phyloP scores from a whole-genome alignment of 2,888 invertebrate species.

The Campoletis raptor region DNA sequence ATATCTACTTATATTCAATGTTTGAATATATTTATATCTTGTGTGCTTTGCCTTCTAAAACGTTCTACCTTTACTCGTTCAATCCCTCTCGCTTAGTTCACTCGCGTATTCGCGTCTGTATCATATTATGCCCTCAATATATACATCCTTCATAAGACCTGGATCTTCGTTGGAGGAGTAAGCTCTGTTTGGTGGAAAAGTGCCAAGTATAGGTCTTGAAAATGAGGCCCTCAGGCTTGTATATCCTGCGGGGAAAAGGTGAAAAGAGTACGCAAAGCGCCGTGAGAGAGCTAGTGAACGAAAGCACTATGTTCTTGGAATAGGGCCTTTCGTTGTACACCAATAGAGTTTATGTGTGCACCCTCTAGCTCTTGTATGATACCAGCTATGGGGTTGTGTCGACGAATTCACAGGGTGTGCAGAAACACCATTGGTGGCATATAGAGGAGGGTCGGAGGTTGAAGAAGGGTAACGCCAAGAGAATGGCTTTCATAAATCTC shows the following conservation, averaged over 20 bases:
- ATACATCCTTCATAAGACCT: slow-evolving; percentile 1
- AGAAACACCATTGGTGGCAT: slow-evolving; percentile 32
- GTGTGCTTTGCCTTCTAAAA: slow-evolving; percentile 7
- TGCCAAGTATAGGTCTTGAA: slow-evolving; percentile 25
- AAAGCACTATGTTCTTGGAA: slow-evolving; percentile 16
- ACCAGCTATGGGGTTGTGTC: slow-evolving; percentile 46
- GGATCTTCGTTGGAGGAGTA: slow-evolving; percentile 1
- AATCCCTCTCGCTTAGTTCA: slow-evolving; percentile 18
- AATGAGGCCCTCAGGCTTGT: slow-evolving; percentile 1
- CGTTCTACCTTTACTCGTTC: slow-evolving; percentile 18
- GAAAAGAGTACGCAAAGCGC: slow-evolving; percentile 67
- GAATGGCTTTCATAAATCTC: slow-evolving; percentile 84
- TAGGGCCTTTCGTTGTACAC: slow-evolving; percentile 19
- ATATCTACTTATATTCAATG: slow-evolving; percentile 25
- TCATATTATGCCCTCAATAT: slow-evolving; percentile 20
- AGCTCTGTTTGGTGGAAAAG: slow-evolving; percentile 32
- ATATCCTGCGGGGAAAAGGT: slow-evolving; percentile 39
- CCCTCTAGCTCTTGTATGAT: not conserved
- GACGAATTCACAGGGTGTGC: slow-evolving; percentile 56
- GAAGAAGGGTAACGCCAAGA: slow-evolving; percentile 71
- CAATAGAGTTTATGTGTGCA: not conserved
- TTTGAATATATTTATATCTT: not conserved
- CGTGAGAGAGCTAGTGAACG: slow-evolving; percentile 41
- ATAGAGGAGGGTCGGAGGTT: slow-evolving; percentile 35
- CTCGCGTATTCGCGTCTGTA: slow-evolving; percentile 40